phyloP scores from a whole-genome alignment of 2,888 invertebrate genomes.

The Tridacna gigas region DNA sequence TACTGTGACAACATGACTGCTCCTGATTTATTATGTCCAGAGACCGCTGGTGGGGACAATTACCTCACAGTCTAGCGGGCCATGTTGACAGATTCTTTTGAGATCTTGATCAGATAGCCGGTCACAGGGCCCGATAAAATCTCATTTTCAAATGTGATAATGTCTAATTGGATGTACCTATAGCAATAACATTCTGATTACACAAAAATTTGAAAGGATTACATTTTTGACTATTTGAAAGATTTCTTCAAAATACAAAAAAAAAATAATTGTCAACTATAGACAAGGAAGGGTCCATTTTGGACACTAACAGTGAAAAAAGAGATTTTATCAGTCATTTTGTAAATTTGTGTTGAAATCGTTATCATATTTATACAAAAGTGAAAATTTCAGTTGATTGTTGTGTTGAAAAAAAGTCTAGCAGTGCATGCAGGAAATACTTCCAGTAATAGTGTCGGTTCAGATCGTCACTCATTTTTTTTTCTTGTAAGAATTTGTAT shows the following conservation, averaged over 20 bases:
- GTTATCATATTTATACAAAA: no score
- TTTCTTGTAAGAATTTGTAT: no score
- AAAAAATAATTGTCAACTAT: neutral
- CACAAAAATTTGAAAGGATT: constrained; percentile 36
- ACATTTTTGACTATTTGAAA: constrained; percentile 23
- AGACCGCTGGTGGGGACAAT: constrained; percentile 52
- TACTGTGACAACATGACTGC: constrained; percentile 51
- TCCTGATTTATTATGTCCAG: constrained; percentile 51
- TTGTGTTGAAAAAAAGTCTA: no score
- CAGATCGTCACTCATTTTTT: no score
- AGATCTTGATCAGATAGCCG: constrained; percentile 48
- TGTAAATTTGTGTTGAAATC: no score
- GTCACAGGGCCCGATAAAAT: constrained; percentile 32
- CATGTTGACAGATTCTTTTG: constrained; percentile 25
- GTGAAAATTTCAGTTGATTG: no score
- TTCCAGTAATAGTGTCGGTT: no score
- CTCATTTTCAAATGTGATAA: constrained; percentile 19
- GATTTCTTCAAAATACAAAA: constrained; percentile 7
- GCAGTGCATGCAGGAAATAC: no score
- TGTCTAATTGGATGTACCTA: constrained; percentile 23
- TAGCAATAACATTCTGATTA: constrained; percentile 29
- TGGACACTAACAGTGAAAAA: no score
- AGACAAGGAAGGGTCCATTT: no score
- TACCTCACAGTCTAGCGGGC: constrained; percentile 51
- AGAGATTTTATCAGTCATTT: no score